A percentile compares a stretch with the other conserved stretches of the same genome.
Conservation (phyloP, 2,797 vertebrate genomes). For the Tenualosa thibaudeaui region DNA sequence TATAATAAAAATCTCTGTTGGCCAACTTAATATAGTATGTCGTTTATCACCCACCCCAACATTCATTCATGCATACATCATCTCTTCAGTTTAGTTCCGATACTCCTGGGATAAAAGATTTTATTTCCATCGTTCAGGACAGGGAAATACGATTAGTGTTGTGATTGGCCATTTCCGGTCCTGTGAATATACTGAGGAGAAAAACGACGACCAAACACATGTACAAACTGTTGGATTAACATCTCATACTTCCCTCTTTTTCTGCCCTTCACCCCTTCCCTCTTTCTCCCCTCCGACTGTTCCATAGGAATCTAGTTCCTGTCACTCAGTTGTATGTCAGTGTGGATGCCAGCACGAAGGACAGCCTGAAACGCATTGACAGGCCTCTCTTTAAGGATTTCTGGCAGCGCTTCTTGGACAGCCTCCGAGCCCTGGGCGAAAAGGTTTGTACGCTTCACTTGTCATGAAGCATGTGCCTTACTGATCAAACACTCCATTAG, state of each 20-base stretch:
- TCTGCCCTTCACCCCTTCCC: background rate
- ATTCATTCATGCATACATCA: background rate
- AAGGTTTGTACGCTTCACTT: conserved; percentile 76
- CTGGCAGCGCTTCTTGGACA: conserved; percentile 91
- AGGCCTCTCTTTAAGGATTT: conserved; percentile 96
- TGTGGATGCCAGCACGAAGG: conserved; percentile 92
- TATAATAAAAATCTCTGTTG: too few relatives aligned
- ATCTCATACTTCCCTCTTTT: background rate
- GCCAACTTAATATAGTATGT: too few relatives aligned
- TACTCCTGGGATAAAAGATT: background rate
- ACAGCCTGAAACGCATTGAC: conserved; percentile 92
- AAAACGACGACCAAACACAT: background rate
- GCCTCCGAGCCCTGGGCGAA: conserved; percentile 88
- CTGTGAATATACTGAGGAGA: background rate
- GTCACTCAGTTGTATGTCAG: conserved; percentile 96
- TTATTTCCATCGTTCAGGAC: background rate
- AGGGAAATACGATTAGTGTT: background rate
- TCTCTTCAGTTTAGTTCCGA: background rate
- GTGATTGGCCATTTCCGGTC: background rate
- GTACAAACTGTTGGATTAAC: background rate
- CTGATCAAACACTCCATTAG: background rate
- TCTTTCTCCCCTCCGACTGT: background rate
- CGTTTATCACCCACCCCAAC: too few relatives aligned
- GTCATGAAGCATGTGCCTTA: background rate
- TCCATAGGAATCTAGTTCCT: conserved; percentile 83